Percentiles rank a stretch among this genome's conserved stretches.
phyloP scores from a whole-genome alignment of 2,888 invertebrate genomes.

The Ectemnius lituratus region DNA sequence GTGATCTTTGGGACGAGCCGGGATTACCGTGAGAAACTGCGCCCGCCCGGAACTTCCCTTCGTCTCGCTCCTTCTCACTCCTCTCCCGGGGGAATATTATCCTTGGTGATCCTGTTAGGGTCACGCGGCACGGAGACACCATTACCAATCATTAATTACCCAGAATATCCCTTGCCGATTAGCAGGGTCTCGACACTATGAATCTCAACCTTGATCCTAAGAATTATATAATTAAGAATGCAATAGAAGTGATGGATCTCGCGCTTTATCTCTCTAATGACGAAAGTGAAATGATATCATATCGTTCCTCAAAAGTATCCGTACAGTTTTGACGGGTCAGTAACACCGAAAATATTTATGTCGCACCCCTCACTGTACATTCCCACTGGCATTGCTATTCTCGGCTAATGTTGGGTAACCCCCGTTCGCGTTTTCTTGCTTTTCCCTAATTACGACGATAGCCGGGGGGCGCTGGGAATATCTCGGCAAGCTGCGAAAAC shows the following conservation, averaged over 20 bases:
- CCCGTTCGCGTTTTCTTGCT: slow-evolving; percentile 50
- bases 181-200: background rate
- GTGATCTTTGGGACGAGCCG: slow-evolving; percentile 60
- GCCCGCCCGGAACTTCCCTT: background rate
- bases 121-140: background rate
- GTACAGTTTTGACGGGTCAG: slow-evolving; percentile 66
- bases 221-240: too few relatives aligned
- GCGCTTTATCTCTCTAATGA: background rate
- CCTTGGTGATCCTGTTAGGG: background rate
- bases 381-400: slow-evolving; percentile 57
- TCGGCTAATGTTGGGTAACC: slow-evolving; percentile 58
- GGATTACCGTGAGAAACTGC: slow-evolving; percentile 57
- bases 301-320: slow-evolving; percentile 48
- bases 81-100: background rate
- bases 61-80: too few relatives aligned
- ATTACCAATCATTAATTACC: background rate
- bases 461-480: slow-evolving; percentile 25
- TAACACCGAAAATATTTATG: slow-evolving; percentile 67
- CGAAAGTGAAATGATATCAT: slow-evolving; percentile 4
- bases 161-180: background rate
- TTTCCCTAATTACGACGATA: slow-evolving; percentile 49
- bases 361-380: slow-evolving; percentile 59
- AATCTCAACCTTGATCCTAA: too few relatives aligned
- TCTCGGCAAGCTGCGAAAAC: slow-evolving; percentile 9
- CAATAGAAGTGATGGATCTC: too few relatives aligned